Evolutionary conservation across 1,140 invertebrate species (phyloP).

Genomic region (Drosophila azteca): DNA sequence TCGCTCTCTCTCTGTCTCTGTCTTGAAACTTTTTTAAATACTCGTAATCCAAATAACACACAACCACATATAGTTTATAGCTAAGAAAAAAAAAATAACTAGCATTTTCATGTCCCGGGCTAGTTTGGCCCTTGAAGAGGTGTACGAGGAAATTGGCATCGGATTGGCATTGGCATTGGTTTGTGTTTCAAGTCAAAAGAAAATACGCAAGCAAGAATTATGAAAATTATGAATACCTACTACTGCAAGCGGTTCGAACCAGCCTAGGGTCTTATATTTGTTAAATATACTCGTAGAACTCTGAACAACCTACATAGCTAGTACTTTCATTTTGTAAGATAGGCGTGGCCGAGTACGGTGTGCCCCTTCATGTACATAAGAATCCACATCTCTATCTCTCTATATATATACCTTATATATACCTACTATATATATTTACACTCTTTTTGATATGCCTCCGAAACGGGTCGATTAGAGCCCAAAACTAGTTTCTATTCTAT

Average conservation of each 20-base stretch:
- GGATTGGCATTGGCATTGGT: conserved; percentile 19
- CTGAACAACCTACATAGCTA: conserved; percentile 51
- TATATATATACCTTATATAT: conserved; percentile 40
- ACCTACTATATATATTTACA: conserved; percentile 33
- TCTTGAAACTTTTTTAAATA: conserved; percentile 56
- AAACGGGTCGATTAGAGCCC: conserved; percentile 22
- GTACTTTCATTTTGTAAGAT: conserved; percentile 65
- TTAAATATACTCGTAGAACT: conserved; percentile 26
- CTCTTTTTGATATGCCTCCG: conserved; percentile 27
- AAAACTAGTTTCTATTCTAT: conserved; percentile 17
- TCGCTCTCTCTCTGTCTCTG: conserved; percentile 62
- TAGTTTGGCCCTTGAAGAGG: conserved; percentile 51
- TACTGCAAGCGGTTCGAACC: conserved; percentile 68
- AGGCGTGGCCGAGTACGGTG: conserved; percentile 25
- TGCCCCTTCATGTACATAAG: conserved; percentile 70
- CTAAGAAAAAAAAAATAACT: conserved; percentile 15
- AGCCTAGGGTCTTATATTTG: conserved; percentile 63
- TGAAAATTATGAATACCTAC: conserved; percentile 29
- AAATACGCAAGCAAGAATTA: conserved; percentile 20
- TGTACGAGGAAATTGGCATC: conserved; percentile 52
- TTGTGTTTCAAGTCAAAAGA: conserved; percentile 18
- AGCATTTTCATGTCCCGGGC: conserved; percentile 35
- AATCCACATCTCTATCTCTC: conserved; percentile 29
- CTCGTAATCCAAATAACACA: conserved; percentile 47
- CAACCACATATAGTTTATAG: conserved; percentile 33